Percentiles rank a stretch among this genome's conserved stretches.
These are phyloP conservation scores for Tenthredo distinguenda DNA, from an alignment of 2,888 invertebrate species.

Conservation along the genomic window DNA sequence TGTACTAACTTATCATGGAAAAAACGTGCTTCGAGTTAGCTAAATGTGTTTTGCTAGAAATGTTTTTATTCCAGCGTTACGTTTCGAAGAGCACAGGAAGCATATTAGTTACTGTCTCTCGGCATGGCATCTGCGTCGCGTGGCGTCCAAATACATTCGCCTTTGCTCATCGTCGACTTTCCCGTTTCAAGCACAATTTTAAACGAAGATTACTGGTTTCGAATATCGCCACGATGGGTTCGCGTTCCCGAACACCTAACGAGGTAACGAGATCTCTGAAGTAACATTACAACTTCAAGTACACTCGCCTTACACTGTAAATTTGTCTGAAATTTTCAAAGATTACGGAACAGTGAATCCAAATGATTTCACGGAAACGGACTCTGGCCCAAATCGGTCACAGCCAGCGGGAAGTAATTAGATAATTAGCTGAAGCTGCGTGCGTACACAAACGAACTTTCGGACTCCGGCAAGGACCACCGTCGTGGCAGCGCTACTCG, in stretches of 20 bases:
- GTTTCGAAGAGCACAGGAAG: constrained; percentile 50
- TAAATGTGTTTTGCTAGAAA: constrained; percentile 53
- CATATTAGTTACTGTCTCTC: constrained; percentile 54
- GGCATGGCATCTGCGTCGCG: constrained; percentile 18
- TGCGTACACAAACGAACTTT: constrained; percentile 38
- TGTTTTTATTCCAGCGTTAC: constrained; percentile 16
- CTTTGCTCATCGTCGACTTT: neutral
- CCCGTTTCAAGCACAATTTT: neutral
- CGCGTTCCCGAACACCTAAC: neutral
- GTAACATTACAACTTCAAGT: neutral
- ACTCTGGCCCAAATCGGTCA: constrained; percentile 29
- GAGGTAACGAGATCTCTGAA: neutral
- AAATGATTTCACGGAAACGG: neutral
- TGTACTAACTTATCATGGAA: constrained; percentile 23
- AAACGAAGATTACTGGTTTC: neutral
- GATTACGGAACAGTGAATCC: neutral
- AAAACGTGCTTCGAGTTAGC: constrained; percentile 54
- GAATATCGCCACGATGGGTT: neutral
- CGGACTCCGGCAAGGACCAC: constrained; percentile 37
- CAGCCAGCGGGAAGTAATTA: constrained; percentile 32
- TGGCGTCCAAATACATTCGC: constrained; percentile 28
- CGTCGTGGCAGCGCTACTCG: constrained; percentile 34
- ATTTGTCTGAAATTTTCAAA: neutral
- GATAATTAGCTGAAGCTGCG: constrained; percentile 34
- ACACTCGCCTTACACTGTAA: neutral